phyloP scores from a whole-genome alignment of 2,888 invertebrate species.

The Tridacna gigas region DNA sequence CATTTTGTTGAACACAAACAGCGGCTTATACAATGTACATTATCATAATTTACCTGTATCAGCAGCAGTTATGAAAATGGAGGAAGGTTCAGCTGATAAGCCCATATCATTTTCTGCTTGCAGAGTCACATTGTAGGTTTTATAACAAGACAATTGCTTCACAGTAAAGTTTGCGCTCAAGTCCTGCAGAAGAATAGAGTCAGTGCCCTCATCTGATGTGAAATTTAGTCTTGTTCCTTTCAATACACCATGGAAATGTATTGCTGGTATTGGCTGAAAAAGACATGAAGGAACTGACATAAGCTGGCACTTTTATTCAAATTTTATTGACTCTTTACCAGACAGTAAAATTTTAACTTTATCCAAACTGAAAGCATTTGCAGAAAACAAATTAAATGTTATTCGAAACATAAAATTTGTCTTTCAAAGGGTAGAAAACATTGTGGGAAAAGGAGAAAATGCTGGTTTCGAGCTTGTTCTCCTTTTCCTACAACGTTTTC shows the following conservation, averaged over 20 bases:
- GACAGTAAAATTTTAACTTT: no score
- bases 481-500: no score
- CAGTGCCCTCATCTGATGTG: neutral
- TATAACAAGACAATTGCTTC: neutral
- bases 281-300: neutral
- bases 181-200: neutral
- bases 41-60: neutral
- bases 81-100: neutral
- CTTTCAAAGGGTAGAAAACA: no score
- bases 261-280: constrained; percentile 16
- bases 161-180: neutral
- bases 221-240: neutral
- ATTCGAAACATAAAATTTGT: no score
- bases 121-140: constrained; percentile 4
- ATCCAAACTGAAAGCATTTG: no score
- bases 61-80: neutral
- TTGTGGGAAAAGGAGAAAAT: no score
- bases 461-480: no score
- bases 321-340: no score
- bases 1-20: no score
- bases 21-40: no score
- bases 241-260: neutral
- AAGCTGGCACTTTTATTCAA: no score
- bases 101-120: constrained; percentile 6
- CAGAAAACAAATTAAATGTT: no score